These are phyloP conservation scores for Diachrysia chrysitis DNA, from an alignment of 2,888 invertebrate species.

Conservation along the genomic window DNA sequence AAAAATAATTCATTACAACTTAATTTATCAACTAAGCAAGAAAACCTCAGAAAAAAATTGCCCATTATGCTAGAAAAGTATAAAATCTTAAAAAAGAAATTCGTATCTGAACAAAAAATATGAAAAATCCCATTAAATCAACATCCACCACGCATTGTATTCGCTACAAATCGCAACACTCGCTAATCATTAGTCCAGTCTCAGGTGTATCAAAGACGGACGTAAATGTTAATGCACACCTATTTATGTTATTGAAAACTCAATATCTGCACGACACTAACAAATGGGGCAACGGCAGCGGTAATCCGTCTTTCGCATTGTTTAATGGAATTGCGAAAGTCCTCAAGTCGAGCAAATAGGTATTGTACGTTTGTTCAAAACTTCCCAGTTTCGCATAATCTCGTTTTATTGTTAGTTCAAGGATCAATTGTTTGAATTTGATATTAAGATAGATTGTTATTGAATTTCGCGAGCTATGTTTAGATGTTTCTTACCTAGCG, in stretches of 20 bases:
- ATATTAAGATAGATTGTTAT: conserved; percentile 26
- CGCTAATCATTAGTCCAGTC: conserved; percentile 31
- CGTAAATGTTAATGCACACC: conserved; percentile 47
- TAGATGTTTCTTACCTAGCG: not conserved
- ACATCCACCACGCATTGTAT: conserved; percentile 30
- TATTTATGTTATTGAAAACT: conserved; percentile 72
- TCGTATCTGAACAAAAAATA: not conserved
- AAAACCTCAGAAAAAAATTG: not conserved
- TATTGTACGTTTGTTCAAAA: conserved; percentile 13
- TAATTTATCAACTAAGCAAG: not conserved
- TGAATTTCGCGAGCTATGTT: conserved; percentile 15
- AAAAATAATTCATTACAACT: no score
- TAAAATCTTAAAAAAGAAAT: not conserved
- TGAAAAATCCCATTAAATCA: fast-evolving
- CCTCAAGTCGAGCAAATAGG: conserved; percentile 18
- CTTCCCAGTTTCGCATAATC: conserved; percentile 23
- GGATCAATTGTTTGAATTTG: conserved; percentile 29
- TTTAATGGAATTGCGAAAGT: conserved; percentile 37
- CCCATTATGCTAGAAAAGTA: not conserved
- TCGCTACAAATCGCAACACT: conserved; percentile 19
- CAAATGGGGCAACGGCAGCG: conserved; percentile 55
- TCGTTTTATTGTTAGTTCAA: conserved; percentile 30
- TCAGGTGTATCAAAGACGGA: conserved; percentile 57
- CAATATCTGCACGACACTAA: conserved; percentile 60
- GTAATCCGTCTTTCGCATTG: conserved; percentile 45